Evolutionary conservation across 1,140 invertebrate species (phyloP).

Genomic region (Drosophila erecta): DNA sequence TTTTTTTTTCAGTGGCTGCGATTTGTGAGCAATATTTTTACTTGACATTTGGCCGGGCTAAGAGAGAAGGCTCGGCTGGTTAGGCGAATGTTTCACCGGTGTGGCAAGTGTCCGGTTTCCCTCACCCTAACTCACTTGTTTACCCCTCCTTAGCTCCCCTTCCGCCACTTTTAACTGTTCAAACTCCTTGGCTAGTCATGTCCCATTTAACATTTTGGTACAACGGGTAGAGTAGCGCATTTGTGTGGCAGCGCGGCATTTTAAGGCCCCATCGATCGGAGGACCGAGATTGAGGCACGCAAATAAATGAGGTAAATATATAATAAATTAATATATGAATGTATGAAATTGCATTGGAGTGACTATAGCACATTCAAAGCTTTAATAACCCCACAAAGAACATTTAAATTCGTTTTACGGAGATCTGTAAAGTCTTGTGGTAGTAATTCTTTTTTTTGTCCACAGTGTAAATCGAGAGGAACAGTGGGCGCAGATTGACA

Average conservation of each 20-base stretch:
- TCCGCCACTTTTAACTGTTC: neutral
- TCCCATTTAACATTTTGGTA: conserved; percentile 72
- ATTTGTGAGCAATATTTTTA: conserved; percentile 44
- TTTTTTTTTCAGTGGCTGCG: neutral
- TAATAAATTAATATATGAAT: neutral
- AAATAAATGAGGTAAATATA: neutral
- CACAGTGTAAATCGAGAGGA: neutral
- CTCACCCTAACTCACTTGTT: neutral
- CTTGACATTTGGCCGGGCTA: conserved; percentile 51
- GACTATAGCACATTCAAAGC: too few species aligned
- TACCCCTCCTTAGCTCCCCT: neutral
- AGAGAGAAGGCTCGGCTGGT: conserved; percentile 12
- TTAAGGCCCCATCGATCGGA: conserved; percentile 25
- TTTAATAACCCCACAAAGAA: too few species aligned
- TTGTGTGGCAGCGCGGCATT: conserved; percentile 36
- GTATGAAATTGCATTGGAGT: too few species aligned
- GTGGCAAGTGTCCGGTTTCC: conserved; percentile 22
- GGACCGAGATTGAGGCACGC: conserved; percentile 6
- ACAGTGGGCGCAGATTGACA: conserved; percentile 13
- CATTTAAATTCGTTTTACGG: too few species aligned
- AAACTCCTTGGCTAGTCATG: conserved; percentile 36
- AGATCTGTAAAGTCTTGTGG: too few species aligned
- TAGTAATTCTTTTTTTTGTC: too few species aligned
- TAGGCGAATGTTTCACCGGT: conserved; percentile 26
- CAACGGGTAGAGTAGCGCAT: conserved; percentile 34